phyloP scores from a whole-genome alignment of 2,888 invertebrate species.

The Philaethria dido region DNA sequence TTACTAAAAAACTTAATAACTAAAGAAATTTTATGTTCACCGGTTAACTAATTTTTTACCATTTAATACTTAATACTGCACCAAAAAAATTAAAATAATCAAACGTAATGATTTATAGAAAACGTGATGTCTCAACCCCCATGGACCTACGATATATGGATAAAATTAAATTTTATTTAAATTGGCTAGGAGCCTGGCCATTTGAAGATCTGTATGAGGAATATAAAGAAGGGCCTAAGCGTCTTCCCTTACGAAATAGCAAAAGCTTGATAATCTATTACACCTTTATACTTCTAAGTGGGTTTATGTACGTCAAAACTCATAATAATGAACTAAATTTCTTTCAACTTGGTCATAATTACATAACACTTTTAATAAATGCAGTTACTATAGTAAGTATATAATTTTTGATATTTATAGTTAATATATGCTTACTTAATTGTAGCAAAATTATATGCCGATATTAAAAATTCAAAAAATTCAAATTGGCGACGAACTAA shows the following conservation, averaged over 20 bases:
- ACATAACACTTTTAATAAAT: conserved; percentile 19
- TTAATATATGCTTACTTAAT: too few relatives aligned
- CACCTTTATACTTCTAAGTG: not conserved
- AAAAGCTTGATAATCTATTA: not conserved
- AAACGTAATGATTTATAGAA: not conserved
- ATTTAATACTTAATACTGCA: not conserved
- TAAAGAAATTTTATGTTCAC: too few relatives aligned
- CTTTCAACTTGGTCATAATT: conserved; percentile 24
- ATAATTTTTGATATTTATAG: not conserved
- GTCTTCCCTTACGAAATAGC: conserved; percentile 6
- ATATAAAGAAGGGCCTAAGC: conserved; percentile 16
- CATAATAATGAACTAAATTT: conserved; percentile 17
- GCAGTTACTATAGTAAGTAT: conserved; percentile 14
- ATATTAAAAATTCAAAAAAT: too few relatives aligned
- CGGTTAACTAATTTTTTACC: too few relatives aligned
- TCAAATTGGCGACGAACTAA: too few relatives aligned
- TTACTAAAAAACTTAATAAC: too few relatives aligned
- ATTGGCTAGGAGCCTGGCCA: conserved; percentile 21
- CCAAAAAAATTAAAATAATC: not conserved
- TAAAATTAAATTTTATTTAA: conserved; percentile 11
- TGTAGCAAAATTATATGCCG: too few relatives aligned
- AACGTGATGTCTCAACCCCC: not conserved
- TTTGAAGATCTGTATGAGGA: conserved; percentile 21
- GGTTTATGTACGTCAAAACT: not conserved
- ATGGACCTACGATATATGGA: conserved; percentile 27